Conservation (phyloP, 2,113 vertebrate genomes). For the Crocuta crocuta region DNA sequence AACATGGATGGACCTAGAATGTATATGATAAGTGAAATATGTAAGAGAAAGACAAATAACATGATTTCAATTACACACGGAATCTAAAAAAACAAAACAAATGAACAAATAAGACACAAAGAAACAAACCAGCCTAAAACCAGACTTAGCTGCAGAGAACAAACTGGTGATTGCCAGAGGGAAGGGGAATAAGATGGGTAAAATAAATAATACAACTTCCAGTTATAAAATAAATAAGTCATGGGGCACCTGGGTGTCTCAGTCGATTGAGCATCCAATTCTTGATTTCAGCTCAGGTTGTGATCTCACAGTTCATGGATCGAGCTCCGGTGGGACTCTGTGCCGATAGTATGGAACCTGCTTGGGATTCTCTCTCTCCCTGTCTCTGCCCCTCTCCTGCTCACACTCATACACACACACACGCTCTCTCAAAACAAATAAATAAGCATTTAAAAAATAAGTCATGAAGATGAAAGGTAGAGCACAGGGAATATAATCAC, state of each 20-base stretch:
- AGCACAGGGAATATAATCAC: neutral
- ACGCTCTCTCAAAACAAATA: too few species aligned
- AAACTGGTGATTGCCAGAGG: neutral
- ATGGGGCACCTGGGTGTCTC: too few species aligned
- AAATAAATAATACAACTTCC: neutral
- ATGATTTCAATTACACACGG: neutral
- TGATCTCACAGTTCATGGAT: too few species aligned
- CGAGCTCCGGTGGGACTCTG: too few species aligned
- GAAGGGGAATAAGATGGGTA: neutral
- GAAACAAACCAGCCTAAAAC: neutral
- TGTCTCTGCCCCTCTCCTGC: too few species aligned
- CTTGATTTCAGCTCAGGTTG: too few species aligned
- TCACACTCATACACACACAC: too few species aligned
- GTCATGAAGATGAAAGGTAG: neutral
- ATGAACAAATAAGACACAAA: neutral
- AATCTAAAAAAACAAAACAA: neutral
- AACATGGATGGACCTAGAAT: neutral
- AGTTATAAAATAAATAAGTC: neutral
- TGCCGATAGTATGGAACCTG: too few species aligned
- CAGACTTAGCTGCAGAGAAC: neutral
- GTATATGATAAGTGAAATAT: neutral
- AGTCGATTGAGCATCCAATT: too few species aligned
- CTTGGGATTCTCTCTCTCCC: too few species aligned
- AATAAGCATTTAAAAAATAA: neutral
- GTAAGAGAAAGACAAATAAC: neutral